A percentile compares a stretch with the other conserved stretches of the same genome.
Evolutionary conservation across 1,140 invertebrate genomes (phyloP).

Genomic region (Ganaspis sp.): DNA sequence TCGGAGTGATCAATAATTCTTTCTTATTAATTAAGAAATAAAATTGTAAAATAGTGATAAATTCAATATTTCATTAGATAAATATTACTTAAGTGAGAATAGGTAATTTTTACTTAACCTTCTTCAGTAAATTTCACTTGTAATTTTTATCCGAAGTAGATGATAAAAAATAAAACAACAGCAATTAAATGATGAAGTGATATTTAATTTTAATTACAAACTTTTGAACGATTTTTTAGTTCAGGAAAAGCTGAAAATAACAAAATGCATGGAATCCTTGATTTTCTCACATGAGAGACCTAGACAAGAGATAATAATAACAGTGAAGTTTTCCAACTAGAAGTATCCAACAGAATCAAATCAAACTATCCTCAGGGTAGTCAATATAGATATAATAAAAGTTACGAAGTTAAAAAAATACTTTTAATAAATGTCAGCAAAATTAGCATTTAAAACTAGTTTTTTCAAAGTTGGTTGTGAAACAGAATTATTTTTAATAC

Average conservation of each 20-base stretch:
- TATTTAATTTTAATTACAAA: not conserved
- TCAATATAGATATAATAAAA: no score
- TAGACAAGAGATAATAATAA: not conserved
- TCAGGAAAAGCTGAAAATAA: not conserved
- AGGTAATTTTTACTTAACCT: no score
- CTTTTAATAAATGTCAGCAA: conserved; percentile 3
- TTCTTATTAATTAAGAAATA: no score
- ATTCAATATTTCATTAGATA: no score
- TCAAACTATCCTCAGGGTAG: conserved; percentile 8
- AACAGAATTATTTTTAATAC: not conserved
- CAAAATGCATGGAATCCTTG: conserved; percentile 27
- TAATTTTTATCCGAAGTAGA: no score
- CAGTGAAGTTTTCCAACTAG: conserved; percentile 17
- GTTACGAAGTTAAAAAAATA: not conserved
- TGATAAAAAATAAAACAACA: no score
- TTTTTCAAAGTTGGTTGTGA: not conserved
- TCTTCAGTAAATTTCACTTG: no score
- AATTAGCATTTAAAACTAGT: not conserved
- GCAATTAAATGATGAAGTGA: no score
- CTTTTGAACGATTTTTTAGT: not conserved
- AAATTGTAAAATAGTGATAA: no score
- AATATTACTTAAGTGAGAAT: no score
- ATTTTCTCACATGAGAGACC: conserved; percentile 16
- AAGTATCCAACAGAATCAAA: conserved; percentile 8
- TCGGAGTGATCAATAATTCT: no score